phyloP scores from a whole-genome alignment of 1,140 invertebrate species.

The Hydropsyche tenuis region DNA sequence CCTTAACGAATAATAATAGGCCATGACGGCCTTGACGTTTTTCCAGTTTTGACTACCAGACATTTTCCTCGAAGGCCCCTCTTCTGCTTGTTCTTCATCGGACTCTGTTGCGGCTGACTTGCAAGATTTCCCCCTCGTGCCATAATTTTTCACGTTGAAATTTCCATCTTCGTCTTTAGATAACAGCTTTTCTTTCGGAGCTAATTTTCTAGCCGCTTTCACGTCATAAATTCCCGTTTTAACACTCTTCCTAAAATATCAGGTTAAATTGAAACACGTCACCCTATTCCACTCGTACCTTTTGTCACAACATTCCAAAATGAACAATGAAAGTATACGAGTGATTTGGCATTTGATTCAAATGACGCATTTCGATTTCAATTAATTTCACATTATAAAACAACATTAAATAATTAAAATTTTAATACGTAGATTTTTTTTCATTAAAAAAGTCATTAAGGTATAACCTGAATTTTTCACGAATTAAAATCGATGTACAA shows the following conservation, averaged over 20 bases:
- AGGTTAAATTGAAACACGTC: conserved; percentile 21
- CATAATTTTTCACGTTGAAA: conserved; percentile 54
- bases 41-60: conserved; percentile 81
- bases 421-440: too few relatives aligned
- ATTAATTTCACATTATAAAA: too few relatives aligned
- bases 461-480: too few relatives aligned
- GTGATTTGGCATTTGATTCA: too few relatives aligned
- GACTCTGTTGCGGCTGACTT: conserved; percentile 53
- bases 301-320: background rate
- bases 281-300: background rate
- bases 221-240: conserved; percentile 16
- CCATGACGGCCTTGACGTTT: conserved; percentile 83
- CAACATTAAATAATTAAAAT: too few relatives aligned
- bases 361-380: too few relatives aligned
- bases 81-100: conserved; percentile 14
- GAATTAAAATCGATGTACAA: too few relatives aligned
- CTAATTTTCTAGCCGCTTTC: conserved; percentile 16
- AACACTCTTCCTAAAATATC: conserved; percentile 33
- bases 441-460: too few relatives aligned
- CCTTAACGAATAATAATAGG: conserved; percentile 83
- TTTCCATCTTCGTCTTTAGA: conserved; percentile 56
- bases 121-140: conserved; percentile 57
- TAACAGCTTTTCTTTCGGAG: conserved; percentile 35
- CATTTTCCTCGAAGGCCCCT: conserved; percentile 57
- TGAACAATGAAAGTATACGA: too few relatives aligned